Percentiles rank a stretch among this genome's conserved stretches.
Conservation (phyloP, 2,888 invertebrate species). For the Sarcophaga subvicina region DNA sequence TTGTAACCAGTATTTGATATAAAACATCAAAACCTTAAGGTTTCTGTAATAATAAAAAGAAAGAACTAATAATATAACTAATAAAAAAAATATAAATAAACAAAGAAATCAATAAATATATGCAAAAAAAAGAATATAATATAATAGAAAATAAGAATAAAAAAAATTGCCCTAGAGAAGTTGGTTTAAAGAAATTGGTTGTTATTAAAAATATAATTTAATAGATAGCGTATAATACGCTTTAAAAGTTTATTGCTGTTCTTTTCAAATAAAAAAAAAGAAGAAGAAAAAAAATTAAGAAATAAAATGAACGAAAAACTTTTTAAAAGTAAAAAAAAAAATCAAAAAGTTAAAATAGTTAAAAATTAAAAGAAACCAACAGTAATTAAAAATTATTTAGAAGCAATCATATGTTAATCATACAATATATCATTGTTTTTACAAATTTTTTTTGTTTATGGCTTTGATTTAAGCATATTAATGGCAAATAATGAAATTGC, state of each 20-base stretch:
- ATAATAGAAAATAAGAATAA: slow-evolving; percentile 47
- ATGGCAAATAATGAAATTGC: not conserved
- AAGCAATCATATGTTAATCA: too few species aligned
- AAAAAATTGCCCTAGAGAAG: slow-evolving; percentile 30
- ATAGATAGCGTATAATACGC: too few species aligned
- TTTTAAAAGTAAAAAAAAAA: slow-evolving; percentile 58
- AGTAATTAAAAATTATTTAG: not conserved
- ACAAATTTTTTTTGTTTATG: not conserved
- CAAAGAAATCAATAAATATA: slow-evolving; percentile 15
- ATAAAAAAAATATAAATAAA: slow-evolving; percentile 31
- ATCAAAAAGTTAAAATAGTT: slow-evolving; percentile 54
- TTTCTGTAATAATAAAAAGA: not conserved
- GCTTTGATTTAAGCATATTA: not conserved
- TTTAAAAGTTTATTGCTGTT: slow-evolving; percentile 51
- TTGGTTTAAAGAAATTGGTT: not conserved
- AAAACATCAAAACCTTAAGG: slow-evolving; percentile 45
- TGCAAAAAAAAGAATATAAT: slow-evolving; percentile 18
- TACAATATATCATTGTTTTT: too few species aligned
- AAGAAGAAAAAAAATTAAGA: slow-evolving; percentile 15
- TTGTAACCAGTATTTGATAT: not conserved
- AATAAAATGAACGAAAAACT: slow-evolving; percentile 65
- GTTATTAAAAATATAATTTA: not conserved
- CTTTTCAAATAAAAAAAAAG: slow-evolving; percentile 26
- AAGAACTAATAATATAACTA: slow-evolving; percentile 28
- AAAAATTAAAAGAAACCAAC: not conserved